Conservation (phyloP, 1,140 invertebrate species). For the Hycleus phaleratus region DNA sequence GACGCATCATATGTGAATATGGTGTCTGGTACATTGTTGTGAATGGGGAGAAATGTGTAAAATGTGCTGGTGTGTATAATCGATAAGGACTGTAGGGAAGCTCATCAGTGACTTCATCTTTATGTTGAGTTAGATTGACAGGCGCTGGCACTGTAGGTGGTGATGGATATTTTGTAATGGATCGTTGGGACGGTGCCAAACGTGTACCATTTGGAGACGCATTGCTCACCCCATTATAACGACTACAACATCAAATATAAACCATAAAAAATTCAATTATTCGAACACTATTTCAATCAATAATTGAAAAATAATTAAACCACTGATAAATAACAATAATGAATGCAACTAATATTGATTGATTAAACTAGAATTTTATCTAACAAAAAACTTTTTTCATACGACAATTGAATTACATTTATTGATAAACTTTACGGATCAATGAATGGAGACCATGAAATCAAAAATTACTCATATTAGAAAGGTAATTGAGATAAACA, state of each 20-base stretch:
- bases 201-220: conserved; percentile 35
- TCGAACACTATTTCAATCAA: too few species aligned
- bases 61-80: conserved; percentile 11
- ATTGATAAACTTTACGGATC: too few species aligned
- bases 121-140: conserved; percentile 36
- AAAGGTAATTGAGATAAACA: too few species aligned
- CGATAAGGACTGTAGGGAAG: conserved; percentile 17
- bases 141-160: conserved; percentile 29
- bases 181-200: conserved; percentile 27
- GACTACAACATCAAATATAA: conserved; percentile 19
- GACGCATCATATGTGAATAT: conserved; percentile 28
- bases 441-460: too few species aligned
- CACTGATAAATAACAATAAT: background rate
- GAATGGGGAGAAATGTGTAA: conserved; percentile 23
- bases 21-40: conserved; percentile 28
- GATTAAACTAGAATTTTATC: background rate
- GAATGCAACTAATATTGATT: background rate
- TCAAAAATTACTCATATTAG: too few species aligned
- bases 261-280: too few species aligned
- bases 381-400: too few species aligned
- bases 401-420: too few species aligned
- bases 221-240: conserved; percentile 35
- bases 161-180: conserved; percentile 33
- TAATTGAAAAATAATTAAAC: background rate
- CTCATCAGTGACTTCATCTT: conserved; percentile 31